These are phyloP conservation scores for Drosophila quadrilineata DNA, from an alignment of 1,140 invertebrate genomes.

Conservation along the genomic window DNA sequence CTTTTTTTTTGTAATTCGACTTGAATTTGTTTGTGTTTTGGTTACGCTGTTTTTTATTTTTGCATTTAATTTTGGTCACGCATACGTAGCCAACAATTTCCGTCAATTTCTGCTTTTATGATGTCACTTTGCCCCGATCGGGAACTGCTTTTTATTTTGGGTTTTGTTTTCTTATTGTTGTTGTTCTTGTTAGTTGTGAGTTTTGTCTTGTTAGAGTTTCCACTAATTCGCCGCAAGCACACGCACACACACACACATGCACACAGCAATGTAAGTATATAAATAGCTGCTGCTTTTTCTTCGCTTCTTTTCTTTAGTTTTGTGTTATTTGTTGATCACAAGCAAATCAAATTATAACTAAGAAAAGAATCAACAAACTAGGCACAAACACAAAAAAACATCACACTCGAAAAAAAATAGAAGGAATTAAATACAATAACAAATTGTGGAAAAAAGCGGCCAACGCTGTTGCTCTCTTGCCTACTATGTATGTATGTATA, in stretches of 20 bases:
- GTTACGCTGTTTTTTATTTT: slow-evolving; percentile 37
- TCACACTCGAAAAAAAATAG: slow-evolving; percentile 2
- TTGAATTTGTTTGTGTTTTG: slow-evolving; percentile 33
- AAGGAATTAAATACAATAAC: slow-evolving; percentile 8
- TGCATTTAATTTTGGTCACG: slow-evolving; percentile 59
- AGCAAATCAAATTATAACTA: neutral
- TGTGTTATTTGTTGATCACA: slow-evolving; percentile 51
- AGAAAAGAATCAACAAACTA: slow-evolving; percentile 13
- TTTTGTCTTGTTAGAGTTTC: slow-evolving; percentile 28
- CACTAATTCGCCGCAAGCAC: slow-evolving; percentile 19
- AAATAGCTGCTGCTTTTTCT: too few relatives aligned
- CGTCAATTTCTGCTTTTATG: slow-evolving; percentile 51
- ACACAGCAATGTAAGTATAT: neutral
- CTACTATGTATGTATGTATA: too few relatives aligned
- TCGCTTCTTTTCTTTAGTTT: too few relatives aligned
- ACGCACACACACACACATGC: slow-evolving; percentile 17
- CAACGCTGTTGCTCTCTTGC: slow-evolving; percentile 14
- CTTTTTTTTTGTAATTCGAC: slow-evolving; percentile 1
- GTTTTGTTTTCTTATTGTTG: slow-evolving; percentile 13
- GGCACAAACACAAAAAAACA: slow-evolving; percentile 15
- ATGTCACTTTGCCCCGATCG: slow-evolving; percentile 43
- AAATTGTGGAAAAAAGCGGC: slow-evolving; percentile 35
- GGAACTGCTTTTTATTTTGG: neutral
- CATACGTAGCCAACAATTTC: slow-evolving; percentile 45
- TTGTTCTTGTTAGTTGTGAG: neutral